Evolutionary conservation across 2,888 invertebrate species (phyloP), one percentile per base, ranked within the genome.

Genomic region (Drepanosiphum platanoidis): DNA sequence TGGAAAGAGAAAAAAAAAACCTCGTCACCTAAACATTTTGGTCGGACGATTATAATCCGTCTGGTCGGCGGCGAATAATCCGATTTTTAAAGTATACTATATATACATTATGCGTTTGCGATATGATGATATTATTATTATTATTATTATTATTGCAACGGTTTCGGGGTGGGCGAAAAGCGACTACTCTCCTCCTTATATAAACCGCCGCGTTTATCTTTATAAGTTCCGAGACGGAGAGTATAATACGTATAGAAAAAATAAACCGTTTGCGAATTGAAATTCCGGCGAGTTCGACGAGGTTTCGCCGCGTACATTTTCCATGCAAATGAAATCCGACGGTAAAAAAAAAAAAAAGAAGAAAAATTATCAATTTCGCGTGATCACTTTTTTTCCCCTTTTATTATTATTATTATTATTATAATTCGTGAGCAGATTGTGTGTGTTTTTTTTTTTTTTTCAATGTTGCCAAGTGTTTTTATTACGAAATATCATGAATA

Each of bases 31-130:
- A 42, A 78, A 64, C 46, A n/a, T 79, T 79, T 15, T 30, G 79
- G 79, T 68, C 68, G 66, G 79, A 46, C 68, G 79, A 34, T 68
- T n/a, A 34, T 68, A 79, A 79, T 79, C 79, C 46, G 46, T n/a
- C 32, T 79, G 42, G 30, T 22, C 78, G 13, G 39, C 42, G 30
- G 46, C 46, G 66, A 18, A 68, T 34, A 68, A 79, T 79, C 66
- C 46, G 8, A 34, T 46, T 79, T 79, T 36, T 77, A 27, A 30
- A 64, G 27, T 13, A 27, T 64, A 64, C n/a, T 27, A 61, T 3
- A 52, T 18, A 52, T 15, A 52, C 15, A 52, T n/a, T n/a, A n/a
- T n/a, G n/a, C n/a, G n/a, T n/a, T n/a, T 52, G 27, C 4, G 2
- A 15, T 66, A 32, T 30, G 9, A 61, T 27, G 9, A 61, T 27